These are phyloP conservation scores for Plagodis dolabraria DNA, from an alignment of 2,888 invertebrate species.

Conservation along the genomic window DNA sequence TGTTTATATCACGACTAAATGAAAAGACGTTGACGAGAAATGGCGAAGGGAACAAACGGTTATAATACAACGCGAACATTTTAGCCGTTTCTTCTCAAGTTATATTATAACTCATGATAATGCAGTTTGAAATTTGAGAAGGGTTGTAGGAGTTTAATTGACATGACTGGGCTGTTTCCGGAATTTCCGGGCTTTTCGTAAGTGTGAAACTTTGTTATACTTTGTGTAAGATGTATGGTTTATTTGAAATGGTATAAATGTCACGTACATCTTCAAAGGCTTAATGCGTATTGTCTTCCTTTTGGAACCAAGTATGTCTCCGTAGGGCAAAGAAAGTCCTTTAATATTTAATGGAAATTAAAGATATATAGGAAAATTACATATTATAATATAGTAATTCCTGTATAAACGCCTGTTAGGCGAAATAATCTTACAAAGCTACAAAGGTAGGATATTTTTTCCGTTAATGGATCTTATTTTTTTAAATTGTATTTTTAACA, in stretches of 20 bases:
- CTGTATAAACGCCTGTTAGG: too few species aligned
- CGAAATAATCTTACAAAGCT: too few species aligned
- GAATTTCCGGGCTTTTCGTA: neutral
- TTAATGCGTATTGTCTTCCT: too few species aligned
- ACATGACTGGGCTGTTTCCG: constrained; percentile 17
- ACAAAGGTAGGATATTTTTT: too few species aligned
- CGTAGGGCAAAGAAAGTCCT: too few species aligned
- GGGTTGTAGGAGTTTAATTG: constrained; percentile 32
- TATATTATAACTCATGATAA: constrained; percentile 40
- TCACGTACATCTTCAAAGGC: neutral
- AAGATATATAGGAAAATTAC: too few species aligned
- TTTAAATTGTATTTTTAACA: too few species aligned
- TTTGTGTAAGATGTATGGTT: neutral
- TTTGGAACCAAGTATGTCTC: too few species aligned
- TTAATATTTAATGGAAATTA: too few species aligned
- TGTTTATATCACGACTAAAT: constrained; percentile 65
- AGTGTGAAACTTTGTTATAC: neutral
- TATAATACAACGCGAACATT: constrained; percentile 32
- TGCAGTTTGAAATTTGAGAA: constrained; percentile 33
- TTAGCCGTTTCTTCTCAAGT: too few species aligned
- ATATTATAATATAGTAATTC: too few species aligned
- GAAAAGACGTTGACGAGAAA: constrained; percentile 51
- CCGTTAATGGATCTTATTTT: too few species aligned
- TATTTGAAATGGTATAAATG: neutral
- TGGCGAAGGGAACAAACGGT: constrained; percentile 34